phyloP scores from a whole-genome alignment of 2,888 invertebrate species.

The Nymphalis polychloros region DNA sequence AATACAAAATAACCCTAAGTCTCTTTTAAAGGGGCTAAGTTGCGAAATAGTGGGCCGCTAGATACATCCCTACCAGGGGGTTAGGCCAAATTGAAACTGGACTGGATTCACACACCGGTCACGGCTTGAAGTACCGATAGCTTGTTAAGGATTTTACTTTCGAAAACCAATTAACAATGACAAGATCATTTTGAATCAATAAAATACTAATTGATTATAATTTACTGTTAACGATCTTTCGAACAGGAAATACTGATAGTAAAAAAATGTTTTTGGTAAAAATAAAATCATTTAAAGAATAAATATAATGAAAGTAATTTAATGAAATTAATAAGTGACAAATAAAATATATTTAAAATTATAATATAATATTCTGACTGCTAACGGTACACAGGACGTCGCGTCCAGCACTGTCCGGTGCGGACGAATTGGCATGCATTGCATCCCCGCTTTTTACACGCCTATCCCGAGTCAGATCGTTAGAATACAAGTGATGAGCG shows the following conservation, averaged over 20 bases:
- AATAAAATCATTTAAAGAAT: neutral
- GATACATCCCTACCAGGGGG: constrained; percentile 45
- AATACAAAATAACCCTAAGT: constrained; percentile 32
- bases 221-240: no score
- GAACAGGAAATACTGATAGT: no score
- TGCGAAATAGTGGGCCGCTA: constrained; percentile 43
- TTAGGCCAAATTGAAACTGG: constrained; percentile 69
- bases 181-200: no score
- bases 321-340: neutral
- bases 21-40: constrained; percentile 45
- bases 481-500: constrained; percentile 38
- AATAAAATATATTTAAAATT: neutral
- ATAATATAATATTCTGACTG: constrained; percentile 38
- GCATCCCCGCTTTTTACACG: constrained; percentile 73
- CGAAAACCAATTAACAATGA: neutral
- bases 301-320: neutral
- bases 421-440: constrained; percentile 77
- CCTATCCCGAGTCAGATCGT: constrained; percentile 57
- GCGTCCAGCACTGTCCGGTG: constrained; percentile 58
- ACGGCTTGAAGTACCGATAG: constrained; percentile 55
- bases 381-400: constrained; percentile 50
- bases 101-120: constrained; percentile 69
- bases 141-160: constrained; percentile 34
- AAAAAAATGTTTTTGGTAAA: no score
- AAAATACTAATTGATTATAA: no score